Base-by-base conservation (phyloP, 2,113 vertebrate genomes). In the Pungitius pungitius region DNA sequence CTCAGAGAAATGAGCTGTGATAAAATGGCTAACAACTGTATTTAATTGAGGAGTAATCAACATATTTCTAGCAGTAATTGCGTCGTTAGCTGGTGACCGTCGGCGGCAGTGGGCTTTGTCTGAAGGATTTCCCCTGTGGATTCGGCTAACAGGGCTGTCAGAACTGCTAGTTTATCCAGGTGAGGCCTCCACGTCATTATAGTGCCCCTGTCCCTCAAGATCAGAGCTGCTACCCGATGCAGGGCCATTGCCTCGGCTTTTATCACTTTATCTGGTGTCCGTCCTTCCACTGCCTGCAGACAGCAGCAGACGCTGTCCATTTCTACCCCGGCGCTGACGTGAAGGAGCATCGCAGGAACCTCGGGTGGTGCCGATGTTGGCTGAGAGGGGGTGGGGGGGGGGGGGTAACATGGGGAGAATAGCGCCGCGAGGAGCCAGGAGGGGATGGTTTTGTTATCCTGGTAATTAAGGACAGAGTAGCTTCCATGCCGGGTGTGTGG, bases 391-490 rank as follows among this genome's bases (percentile, higher is more conserved):
- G n/a, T n/a, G 79, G 30, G 5, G 30, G 30, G 80, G 63, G 78
- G 58, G 7, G 40, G 39, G 86, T 54, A 81, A 76, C 80, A 73
- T 69, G 71, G 78, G 73, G 82, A 68, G 76, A 81, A 49, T 22
- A 60, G 82, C 78, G 69, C 75, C 65, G 56, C 35, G 82, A 88
- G 83, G 78, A 87, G 87, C 83, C 84, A 91, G 90, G 73, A 84
- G 88, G 86, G 90, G 92, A 91, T 90, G 91, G 91, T 91, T 92
- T 94, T 93, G 93, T 95, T 95, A 95, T 94, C 90, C 93, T 92
- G 89, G 93, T 95, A 96, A 96, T 96, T 96, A 96, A 95, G 93
- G 92, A 92, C 87, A 91, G 93, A 93, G 93, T 94, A 93, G 94
- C 94, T 95, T 94, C 94, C 89, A 88, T 91, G 92, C 88, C 85